phyloP scores from a whole-genome alignment of 2,113 vertebrate species.

The Halichoerus grypus region DNA sequence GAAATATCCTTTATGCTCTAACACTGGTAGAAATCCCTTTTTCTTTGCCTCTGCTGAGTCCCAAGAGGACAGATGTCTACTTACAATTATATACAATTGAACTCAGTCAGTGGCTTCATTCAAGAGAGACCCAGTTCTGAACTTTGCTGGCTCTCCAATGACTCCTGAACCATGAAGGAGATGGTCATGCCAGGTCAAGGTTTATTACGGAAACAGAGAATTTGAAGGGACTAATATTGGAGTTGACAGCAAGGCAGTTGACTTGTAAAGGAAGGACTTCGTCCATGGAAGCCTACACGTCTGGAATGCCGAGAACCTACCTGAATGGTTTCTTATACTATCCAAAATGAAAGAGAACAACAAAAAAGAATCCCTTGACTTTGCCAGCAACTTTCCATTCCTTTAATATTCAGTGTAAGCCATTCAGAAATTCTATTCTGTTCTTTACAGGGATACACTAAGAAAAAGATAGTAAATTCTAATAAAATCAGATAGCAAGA shows the following conservation, averaged over 20 bases:
- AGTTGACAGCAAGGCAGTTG: conserved; percentile 48
- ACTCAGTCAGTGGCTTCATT: conserved; percentile 32
- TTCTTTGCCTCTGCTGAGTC: not conserved
- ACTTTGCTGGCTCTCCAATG: conserved; percentile 58
- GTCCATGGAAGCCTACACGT: conserved; percentile 5
- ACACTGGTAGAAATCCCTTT: conserved; percentile 32
- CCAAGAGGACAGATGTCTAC: conserved; percentile 51
- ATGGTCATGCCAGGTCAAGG: conserved; percentile 48
- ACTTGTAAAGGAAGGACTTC: conserved; percentile 42
- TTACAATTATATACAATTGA: conserved; percentile 52
- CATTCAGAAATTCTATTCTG: conserved; percentile 53
- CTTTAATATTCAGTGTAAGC: conserved; percentile 38
- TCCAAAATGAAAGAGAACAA: not conserved
- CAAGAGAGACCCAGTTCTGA: not conserved
- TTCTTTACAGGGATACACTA: conserved; percentile 13
- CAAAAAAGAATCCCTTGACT: not conserved
- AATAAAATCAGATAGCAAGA: conserved; percentile 46
- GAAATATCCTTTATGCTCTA: conserved; percentile 51
- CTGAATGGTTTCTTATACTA: not conserved
- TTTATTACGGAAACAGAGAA: conserved; percentile 68
- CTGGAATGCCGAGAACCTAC: not conserved
- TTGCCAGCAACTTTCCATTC: conserved; percentile 8
- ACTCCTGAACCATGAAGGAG: conserved; percentile 64
- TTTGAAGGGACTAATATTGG: conserved; percentile 42
- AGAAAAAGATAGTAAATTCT: conserved; percentile 75